Base-by-base conservation (phyloP, 2,113 vertebrate genomes). In the Strix aluco region DNA sequence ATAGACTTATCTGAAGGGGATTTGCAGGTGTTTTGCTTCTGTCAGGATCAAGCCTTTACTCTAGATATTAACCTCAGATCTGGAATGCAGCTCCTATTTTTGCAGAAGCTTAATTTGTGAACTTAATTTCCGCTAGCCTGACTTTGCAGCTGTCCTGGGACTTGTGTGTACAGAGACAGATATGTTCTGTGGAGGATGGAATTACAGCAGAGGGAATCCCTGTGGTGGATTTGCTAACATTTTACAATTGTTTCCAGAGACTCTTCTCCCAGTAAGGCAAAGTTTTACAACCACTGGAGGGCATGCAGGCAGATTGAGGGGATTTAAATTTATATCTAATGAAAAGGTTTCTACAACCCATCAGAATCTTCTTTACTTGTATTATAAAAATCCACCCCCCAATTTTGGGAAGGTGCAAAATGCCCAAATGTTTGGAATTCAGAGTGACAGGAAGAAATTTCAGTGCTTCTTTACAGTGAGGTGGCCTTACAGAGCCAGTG, bases 141-240 rank as follows among this genome's bases (percentile, higher is more conserved):
- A 93, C 95, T 97, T 96, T 96, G 96, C 96, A 96, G 95, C 96
- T 97, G 96, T 95, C 94, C 95, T 78, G 96, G 95, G 92, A 96
- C 93, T 96, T 81, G 79, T 93, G 96, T 81, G 86, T 88, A 95
- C 79, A 88, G 95, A 96, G 88, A 95, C 84, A 95, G 92, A 95
- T 94, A 94, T 81, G 85, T 92, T 96, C 82, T 94, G 63, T 86
- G 46, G 67, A 96, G 94, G 94, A 95, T 96, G 96, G 82, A 96
- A 95, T 96, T 96, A 96, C 96, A 97, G 82, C 63, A 81, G 81
- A 95, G 95, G 96, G 96, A 96, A 96, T 96, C 96, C 96, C 96
- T 92, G 82, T 86, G 95, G 93, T 94, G 94, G 92, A 81, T 94
- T 96, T 95, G 79, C 88, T 96, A 96, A 90, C 75, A 86, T 96